These are phyloP conservation scores for Hormaphis cornu DNA, from an alignment of 1,140 invertebrate genomes.

Conservation along the genomic window DNA sequence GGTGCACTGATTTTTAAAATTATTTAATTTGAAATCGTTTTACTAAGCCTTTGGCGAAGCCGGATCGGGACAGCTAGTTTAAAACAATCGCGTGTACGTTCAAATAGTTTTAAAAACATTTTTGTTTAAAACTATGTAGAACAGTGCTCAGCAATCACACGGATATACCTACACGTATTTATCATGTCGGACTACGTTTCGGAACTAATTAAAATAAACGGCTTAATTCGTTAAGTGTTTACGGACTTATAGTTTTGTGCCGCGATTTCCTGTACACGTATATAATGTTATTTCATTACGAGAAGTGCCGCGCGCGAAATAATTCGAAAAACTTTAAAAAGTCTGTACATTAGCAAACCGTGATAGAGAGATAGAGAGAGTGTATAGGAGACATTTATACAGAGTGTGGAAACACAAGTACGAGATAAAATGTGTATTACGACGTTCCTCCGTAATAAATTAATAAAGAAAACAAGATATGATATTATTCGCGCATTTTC, in stretches of 20 bases:
- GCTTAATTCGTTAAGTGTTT: background rate
- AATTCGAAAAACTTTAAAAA: conserved; percentile 5
- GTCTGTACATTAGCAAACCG: background rate
- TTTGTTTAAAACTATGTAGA: no score
- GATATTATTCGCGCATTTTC: conserved; percentile 16
- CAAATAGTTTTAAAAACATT: no score
- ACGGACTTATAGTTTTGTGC: background rate
- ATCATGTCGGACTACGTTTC: background rate
- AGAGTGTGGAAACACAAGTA: no score
- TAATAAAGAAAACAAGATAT: conserved; percentile 15
- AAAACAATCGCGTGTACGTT: no score
- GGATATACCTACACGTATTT: background rate
- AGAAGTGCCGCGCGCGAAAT: background rate
- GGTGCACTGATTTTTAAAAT: background rate
- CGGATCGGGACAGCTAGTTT: no score
- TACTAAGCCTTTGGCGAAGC: no score
- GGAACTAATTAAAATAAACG: conserved; percentile 6
- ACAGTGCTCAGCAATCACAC: no score
- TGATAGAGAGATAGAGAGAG: background rate
- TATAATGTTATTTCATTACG: conserved; percentile 6
- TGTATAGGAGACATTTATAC: no score
- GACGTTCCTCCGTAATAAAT: background rate
- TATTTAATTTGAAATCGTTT: background rate
- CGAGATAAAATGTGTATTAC: background rate
- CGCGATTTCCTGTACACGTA: no score